Conservation (phyloP, 2,797 vertebrate species). For the Myiothlypis coronata region DNA sequence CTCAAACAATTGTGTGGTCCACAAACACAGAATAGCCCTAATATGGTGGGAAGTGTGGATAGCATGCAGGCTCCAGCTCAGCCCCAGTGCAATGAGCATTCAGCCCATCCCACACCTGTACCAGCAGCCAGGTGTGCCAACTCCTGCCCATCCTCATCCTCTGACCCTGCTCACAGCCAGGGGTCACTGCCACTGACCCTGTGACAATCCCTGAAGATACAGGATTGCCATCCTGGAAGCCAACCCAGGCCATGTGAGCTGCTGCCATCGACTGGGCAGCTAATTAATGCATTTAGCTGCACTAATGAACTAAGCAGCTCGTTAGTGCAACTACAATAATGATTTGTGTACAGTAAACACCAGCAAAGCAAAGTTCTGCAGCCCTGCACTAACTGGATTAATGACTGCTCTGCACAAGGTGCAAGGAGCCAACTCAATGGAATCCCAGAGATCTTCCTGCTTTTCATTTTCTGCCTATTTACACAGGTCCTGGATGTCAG, state of each 20-base stretch:
- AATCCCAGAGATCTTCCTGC: not conserved
- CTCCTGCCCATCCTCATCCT: not conserved
- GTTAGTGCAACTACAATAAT: not conserved
- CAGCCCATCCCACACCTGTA: not conserved
- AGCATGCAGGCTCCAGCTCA: not conserved
- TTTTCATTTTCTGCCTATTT: not conserved
- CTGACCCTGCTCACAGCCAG: not conserved
- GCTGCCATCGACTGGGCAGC: not conserved
- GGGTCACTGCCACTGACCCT: not conserved
- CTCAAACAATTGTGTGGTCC: not conserved
- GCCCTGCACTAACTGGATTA: not conserved
- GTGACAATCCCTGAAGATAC: not conserved
- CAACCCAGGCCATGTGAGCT: not conserved
- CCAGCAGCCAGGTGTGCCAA: not conserved
- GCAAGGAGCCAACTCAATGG: not conserved
- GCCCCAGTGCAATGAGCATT: not conserved
- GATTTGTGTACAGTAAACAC: not conserved
- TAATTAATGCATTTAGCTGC: not conserved
- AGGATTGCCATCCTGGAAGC: not conserved
- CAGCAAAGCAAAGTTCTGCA: not conserved
- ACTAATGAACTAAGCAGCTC: not conserved
- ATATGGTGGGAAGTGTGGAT: not conserved
- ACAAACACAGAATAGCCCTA: not conserved
- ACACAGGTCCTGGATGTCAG: not conserved
- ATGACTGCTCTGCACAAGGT: not conserved